Conservation (phyloP, 2,797 vertebrate genomes). For the Lepus oiostolus region DNA sequence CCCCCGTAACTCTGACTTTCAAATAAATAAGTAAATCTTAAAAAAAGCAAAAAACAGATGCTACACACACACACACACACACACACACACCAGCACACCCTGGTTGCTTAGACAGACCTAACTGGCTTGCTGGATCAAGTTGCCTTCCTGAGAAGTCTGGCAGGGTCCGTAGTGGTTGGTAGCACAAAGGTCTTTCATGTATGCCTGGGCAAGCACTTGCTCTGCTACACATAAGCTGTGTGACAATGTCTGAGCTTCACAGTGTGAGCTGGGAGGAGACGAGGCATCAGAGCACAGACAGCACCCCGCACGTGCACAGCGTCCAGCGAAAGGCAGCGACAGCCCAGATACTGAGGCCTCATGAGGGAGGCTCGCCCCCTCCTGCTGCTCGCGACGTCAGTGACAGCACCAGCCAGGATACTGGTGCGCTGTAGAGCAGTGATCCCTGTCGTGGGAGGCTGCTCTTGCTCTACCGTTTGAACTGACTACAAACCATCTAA, state of each 20-base stretch:
- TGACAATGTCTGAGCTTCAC: background rate
- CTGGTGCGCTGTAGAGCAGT: background rate
- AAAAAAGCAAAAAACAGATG: too few species aligned
- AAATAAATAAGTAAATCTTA: too few species aligned
- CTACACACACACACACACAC: background rate
- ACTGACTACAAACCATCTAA: background rate
- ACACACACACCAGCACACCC: background rate
- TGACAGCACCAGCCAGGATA: background rate
- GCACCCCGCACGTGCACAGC: rapidly evolving
- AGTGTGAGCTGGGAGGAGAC: rapidly evolving
- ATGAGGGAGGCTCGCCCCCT: background rate
- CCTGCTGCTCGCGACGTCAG: background rate
- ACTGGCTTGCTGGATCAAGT: background rate
- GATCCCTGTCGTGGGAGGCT: rapidly evolving
- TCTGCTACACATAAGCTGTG: rapidly evolving
- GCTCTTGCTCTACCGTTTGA: rapidly evolving
- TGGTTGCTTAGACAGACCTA: background rate
- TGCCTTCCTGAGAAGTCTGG: too few species aligned
- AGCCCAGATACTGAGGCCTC: background rate
- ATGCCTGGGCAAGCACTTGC: too few species aligned
- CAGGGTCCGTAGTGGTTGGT: background rate
- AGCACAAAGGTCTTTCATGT: too few species aligned
- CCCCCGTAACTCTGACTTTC: too few species aligned
- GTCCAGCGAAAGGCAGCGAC: rapidly evolving
- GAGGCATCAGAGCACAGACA: rapidly evolving